These are phyloP conservation scores for Borostomias antarcticus DNA, from an alignment of 2,797 vertebrate species.

Conservation along the genomic window DNA sequence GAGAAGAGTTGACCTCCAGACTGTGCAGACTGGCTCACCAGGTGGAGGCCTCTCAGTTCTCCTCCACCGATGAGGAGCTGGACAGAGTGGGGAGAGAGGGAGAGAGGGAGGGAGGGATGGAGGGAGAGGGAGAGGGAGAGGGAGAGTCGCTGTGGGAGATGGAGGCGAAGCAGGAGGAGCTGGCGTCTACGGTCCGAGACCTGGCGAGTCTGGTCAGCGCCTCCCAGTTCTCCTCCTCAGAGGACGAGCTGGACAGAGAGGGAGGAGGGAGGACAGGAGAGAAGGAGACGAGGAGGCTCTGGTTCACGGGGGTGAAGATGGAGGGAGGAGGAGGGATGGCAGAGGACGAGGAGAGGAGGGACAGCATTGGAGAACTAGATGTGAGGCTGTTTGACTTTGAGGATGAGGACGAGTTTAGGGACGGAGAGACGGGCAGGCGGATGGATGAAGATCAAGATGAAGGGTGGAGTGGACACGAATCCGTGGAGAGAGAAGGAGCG, in stretches of 20 bases:
- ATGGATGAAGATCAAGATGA: not conserved
- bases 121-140: conserved; percentile 27
- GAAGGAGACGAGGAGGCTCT: conserved; percentile 1
- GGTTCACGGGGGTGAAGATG: not conserved
- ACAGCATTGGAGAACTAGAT: conserved; percentile 52
- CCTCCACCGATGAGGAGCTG: conserved; percentile 73
- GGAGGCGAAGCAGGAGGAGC: conserved; percentile 40
- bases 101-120: conserved; percentile 49
- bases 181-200: conserved; percentile 35
- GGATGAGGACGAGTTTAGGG: conserved; percentile 22
- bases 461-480: not conserved
- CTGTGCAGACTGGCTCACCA: conserved; percentile 53
- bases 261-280: conserved; percentile 25
- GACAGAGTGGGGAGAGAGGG: conserved; percentile 50
- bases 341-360: conserved; percentile 21
- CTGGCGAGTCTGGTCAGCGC: conserved; percentile 60
- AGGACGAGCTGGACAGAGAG: conserved; percentile 60
- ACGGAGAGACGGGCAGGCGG: not conserved
- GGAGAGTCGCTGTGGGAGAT: conserved; percentile 56
- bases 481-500: not conserved
- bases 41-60: conserved; percentile 56
- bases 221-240: conserved; percentile 64
- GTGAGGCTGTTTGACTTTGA: conserved; percentile 60
- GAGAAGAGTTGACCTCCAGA: conserved; percentile 52
- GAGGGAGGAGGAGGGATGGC: not conserved